Evolutionary conservation across 2,797 vertebrate species (phyloP).

Genomic region (Apogon hyalosoma): DNA sequence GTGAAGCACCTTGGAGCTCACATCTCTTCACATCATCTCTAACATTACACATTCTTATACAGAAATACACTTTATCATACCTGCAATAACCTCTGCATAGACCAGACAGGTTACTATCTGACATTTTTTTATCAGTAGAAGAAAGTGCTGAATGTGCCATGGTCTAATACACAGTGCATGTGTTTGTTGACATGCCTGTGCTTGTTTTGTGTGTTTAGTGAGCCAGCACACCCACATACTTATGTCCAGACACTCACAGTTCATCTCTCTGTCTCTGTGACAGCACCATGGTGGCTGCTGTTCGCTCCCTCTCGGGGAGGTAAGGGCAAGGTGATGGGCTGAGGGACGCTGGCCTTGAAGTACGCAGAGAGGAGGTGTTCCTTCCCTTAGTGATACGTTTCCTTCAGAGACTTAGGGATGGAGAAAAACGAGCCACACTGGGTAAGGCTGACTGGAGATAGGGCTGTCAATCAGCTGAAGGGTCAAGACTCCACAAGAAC

Average conservation of each 20-base stretch:
- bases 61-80: constrained; percentile 26
- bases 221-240: constrained; percentile 32
- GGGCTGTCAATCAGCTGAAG: constrained; percentile 36
- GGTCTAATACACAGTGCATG: too few relatives aligned
- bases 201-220: constrained; percentile 53
- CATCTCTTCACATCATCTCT: constrained; percentile 44
- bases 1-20: constrained; percentile 56
- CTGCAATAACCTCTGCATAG: constrained; percentile 9
- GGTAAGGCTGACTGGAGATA: constrained; percentile 45
- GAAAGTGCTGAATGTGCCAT: background rate
- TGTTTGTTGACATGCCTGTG: background rate
- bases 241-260: constrained; percentile 88
- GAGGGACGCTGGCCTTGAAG: constrained; percentile 54
- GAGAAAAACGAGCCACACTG: constrained; percentile 76
- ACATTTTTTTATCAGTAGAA: background rate
- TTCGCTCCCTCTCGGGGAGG: constrained; percentile 83
- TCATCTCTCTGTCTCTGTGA: constrained; percentile 99
- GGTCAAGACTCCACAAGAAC: constrained; percentile 46
- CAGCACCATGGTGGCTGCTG: constrained; percentile 95
- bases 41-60: constrained; percentile 21
- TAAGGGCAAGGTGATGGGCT: constrained; percentile 66
- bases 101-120: background rate
- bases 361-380: constrained; percentile 35
- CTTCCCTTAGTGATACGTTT: constrained; percentile 62
- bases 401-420: constrained; percentile 61